These are phyloP conservation scores for Heterochromis multidens DNA, from an alignment of 2,113 vertebrate genomes.

Conservation along the genomic window DNA sequence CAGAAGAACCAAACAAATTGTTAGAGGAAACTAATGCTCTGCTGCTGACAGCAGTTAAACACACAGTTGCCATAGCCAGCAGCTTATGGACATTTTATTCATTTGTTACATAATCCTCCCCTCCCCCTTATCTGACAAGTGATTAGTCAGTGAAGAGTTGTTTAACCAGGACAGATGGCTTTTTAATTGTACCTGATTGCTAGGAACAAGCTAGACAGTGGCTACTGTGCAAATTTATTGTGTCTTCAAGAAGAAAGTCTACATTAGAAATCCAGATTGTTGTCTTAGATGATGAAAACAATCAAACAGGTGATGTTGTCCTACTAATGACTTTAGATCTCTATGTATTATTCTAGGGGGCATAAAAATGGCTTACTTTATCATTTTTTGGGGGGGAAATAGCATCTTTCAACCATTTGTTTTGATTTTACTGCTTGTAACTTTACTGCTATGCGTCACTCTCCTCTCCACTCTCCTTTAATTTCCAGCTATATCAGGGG, in stretches of 20 bases:
- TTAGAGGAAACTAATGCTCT: not conserved
- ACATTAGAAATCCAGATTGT: not conserved
- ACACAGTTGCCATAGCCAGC: conserved; percentile 3
- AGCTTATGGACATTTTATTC: conserved; percentile 36
- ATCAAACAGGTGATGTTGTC: not conserved
- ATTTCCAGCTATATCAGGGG: not conserved
- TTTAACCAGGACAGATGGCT: conserved; percentile 57
- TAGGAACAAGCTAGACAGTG: conserved; percentile 4
- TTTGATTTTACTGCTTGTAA: not conserved
- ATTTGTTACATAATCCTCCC: conserved; percentile 42
- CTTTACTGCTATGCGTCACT: not conserved
- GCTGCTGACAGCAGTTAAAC: not conserved
- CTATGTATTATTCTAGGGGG: not conserved
- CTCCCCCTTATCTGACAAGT: conserved; percentile 36
- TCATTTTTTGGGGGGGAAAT: not conserved
- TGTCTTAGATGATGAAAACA: not conserved
- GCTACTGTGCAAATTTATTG: not conserved
- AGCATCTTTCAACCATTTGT: not conserved
- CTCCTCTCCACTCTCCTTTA: too few species aligned
- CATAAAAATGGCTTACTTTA: not conserved
- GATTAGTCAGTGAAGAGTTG: conserved; percentile 43
- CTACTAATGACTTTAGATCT: not conserved
- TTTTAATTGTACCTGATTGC: conserved; percentile 48
- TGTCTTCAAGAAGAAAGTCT: not conserved
- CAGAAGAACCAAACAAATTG: not conserved